Percentiles rank a stretch among this genome's conserved stretches.
Conservation (phyloP, 2,797 vertebrate genomes). For the Paratrypauchen microcephalus region DNA sequence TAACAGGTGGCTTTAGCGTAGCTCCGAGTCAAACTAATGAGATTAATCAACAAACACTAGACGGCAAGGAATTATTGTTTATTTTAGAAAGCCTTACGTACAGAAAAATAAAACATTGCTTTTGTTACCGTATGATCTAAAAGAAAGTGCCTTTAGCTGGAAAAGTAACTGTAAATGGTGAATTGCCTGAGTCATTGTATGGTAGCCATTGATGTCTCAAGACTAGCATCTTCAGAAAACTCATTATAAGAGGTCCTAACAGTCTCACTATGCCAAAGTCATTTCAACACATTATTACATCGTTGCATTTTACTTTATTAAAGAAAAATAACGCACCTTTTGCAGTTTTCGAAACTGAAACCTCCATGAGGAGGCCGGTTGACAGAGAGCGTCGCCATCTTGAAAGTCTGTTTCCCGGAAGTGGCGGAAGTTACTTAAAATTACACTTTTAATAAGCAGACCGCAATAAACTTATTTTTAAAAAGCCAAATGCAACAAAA, state of each 20-base stretch:
- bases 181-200: slow-evolving; percentile 66
- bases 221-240: slow-evolving; percentile 22
- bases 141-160: background rate
- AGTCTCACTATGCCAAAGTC: background rate
- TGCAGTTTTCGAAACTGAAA: slow-evolving; percentile 91
- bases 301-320: background rate
- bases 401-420: slow-evolving; percentile 72
- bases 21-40: background rate
- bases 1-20: background rate
- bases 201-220: background rate
- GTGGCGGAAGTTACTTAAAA: slow-evolving; percentile 19
- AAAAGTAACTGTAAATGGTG: slow-evolving; percentile 6
- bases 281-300: background rate
- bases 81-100: background rate
- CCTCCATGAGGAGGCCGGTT: slow-evolving; percentile 70
- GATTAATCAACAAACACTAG: background rate
- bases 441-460: no score
- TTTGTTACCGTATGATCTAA: background rate
- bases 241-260: background rate
- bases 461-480: no score
- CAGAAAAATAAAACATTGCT: background rate
- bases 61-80: background rate
- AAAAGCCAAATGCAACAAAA: no score
- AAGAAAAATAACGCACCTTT: slow-evolving; percentile 74
- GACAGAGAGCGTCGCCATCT: slow-evolving; percentile 85